Evolutionary conservation across 2,113 vertebrate species (phyloP).

Genomic region (Zosterops japonicus): DNA sequence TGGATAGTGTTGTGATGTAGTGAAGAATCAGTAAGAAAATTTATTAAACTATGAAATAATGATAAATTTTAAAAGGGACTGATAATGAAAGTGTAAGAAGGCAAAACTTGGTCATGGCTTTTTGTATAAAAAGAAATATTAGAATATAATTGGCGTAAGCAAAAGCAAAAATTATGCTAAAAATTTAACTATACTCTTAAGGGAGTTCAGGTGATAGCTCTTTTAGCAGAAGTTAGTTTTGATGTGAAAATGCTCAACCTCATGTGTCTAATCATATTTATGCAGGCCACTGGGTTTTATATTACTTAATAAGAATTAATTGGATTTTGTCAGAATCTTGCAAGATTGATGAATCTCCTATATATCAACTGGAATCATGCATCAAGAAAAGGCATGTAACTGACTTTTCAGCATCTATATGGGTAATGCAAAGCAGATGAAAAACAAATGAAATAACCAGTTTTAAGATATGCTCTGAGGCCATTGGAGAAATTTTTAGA

Average conservation of each 20-base stretch:
- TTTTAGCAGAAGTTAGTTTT: not conserved
- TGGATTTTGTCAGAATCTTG: not conserved
- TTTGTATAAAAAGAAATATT: not conserved
- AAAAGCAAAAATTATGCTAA: not conserved
- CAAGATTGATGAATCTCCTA: not conserved
- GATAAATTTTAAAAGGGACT: not conserved
- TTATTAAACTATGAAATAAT: not conserved
- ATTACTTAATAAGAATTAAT: not conserved
- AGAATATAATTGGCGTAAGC: not conserved
- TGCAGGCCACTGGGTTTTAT: not conserved
- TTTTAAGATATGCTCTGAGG: not conserved
- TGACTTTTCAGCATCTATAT: not conserved
- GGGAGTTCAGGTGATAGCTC: not conserved
- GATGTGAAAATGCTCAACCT: not conserved
- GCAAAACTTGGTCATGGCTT: not conserved
- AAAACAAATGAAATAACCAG: not conserved
- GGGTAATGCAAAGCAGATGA: not conserved
- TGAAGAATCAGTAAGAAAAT: not conserved
- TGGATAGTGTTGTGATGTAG: rapidly evolving
- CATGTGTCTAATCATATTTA: not conserved
- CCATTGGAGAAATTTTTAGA: not conserved
- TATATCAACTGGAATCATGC: not conserved
- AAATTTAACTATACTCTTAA: not conserved
- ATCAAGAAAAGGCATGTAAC: not conserved
- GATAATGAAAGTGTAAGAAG: not conserved